Percentiles rank a stretch among this genome's conserved stretches.
phyloP scores from a whole-genome alignment of 1,140 invertebrate genomes.

The Chlorops oryzae region DNA sequence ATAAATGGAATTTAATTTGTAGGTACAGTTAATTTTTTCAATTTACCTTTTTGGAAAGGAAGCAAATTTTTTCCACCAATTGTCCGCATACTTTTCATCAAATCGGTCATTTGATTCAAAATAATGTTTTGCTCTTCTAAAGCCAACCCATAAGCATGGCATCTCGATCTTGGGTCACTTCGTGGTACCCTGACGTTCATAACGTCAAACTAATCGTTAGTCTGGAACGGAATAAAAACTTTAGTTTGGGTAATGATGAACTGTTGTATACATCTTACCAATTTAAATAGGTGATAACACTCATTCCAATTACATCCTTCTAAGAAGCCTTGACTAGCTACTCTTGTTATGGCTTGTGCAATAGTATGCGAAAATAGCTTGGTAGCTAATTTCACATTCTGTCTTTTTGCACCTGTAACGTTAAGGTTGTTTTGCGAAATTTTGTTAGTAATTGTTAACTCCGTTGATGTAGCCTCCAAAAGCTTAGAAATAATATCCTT shows the following conservation, averaged over 20 bases:
- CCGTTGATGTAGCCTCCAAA: neutral
- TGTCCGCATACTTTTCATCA: neutral
- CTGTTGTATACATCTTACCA: too few relatives aligned
- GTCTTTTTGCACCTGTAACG: neutral
- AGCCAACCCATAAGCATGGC: neutral
- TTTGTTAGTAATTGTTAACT: neutral
- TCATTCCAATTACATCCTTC: neutral
- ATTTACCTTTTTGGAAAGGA: conserved; percentile 7
- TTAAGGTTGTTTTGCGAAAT: neutral
- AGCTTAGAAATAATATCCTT: conserved; percentile 1
- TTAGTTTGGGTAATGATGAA: too few relatives aligned
- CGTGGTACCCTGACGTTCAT: neutral
- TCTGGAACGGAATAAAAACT: too few relatives aligned
- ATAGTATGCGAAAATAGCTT: conserved; percentile 1
- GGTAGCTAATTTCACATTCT: neutral
- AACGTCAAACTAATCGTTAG: conserved; percentile 1
- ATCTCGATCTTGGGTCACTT: neutral
- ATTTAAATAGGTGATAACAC: conserved; percentile 1
- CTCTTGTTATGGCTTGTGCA: neutral
- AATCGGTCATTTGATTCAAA: neutral
- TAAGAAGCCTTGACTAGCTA: neutral
- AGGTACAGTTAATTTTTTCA: neutral
- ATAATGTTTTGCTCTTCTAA: neutral
- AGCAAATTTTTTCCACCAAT: conserved; percentile 1
- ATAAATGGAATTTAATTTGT: too few relatives aligned